Evolutionary conservation across 2,888 invertebrate species (phyloP), one percentile per base, ranked within the genome.

Genomic region (Priocnemis perturbator): DNA sequence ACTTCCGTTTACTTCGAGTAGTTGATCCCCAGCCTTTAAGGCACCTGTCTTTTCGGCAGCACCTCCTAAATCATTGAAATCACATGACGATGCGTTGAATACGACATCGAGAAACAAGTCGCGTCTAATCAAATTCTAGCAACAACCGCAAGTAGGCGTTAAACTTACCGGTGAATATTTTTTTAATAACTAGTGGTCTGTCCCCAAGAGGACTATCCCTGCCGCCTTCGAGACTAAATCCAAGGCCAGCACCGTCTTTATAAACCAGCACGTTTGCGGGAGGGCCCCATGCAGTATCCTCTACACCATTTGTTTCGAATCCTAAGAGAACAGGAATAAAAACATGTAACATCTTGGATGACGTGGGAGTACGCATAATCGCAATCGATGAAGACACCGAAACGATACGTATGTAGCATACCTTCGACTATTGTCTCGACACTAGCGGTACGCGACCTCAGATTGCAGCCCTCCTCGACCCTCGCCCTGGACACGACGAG

Each of bases 181-280:
- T 97, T 90, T 97, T 98, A 82, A 98, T 94, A 62, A 95, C 93
- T 73, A 98, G 92, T 57, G 98, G 97, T 83, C 94, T 92, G 89
- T 98, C 96, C 23, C 98, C 98, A 71, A 93, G 91, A 5, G 96
- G 96, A 23, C 97, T 97, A 88, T 96, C 97, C 78, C 95, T 94
- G 59, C 98, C 98, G 62, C 98, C 98, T 85, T 98, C 97, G 75
- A 98, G 93, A 82, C 97, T 97, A 89, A 98, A 97, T 60, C 98
- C 98, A 66, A 98, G 92, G 4, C 98, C 98, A 75, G 96, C 95
- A 71, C 96, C 96, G 83, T 95, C 95, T 88, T 94, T 95, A 53
- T 92, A 89, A 20, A 93, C 89, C n/a, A 91, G 89, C 55, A 92
- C 89, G 56, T 89, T 87, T 64, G 88, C 76, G 87, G 93, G 77